Conservation (phyloP, 2,113 vertebrate genomes). For the Tragelaphus imberbis region DNA sequence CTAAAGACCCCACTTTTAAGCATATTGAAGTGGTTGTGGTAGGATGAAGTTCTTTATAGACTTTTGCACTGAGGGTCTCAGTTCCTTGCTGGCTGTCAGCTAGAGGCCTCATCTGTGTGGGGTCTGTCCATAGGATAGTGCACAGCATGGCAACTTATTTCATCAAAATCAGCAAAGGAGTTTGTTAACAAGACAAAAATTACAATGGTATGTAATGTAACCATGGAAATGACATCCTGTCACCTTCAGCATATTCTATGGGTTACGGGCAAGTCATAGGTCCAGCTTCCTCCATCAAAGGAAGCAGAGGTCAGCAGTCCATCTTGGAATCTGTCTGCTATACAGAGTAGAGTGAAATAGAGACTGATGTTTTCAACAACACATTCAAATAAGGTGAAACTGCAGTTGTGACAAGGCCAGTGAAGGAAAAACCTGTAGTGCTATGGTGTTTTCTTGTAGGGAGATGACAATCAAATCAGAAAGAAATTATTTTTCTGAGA, state of each 20-base stretch:
- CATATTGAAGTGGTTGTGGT: neutral
- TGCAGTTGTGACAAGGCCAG: neutral
- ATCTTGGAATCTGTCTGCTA: neutral
- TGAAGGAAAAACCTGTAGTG: neutral
- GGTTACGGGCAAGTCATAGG: neutral
- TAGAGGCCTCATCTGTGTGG: neutral
- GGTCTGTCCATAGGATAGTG: neutral
- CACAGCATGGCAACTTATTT: neutral
- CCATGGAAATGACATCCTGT: neutral
- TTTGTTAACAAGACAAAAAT: neutral
- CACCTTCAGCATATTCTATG: neutral
- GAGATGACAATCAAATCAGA: neutral
- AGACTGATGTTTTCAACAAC: neutral
- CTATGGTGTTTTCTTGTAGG: neutral
- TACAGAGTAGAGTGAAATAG: neutral
- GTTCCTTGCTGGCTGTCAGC: neutral
- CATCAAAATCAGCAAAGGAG: neutral
- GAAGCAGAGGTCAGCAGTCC: neutral
- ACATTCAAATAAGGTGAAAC: neutral
- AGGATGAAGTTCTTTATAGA: neutral
- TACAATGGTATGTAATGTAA: neutral
- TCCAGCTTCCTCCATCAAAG: neutral
- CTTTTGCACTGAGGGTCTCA: neutral
- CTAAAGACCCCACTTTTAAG: neutral
- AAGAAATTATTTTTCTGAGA: neutral